Percentiles rank a stretch among this genome's conserved stretches.
phyloP scores from a whole-genome alignment of 2,797 vertebrate species.

The Argyrosomus regius region DNA sequence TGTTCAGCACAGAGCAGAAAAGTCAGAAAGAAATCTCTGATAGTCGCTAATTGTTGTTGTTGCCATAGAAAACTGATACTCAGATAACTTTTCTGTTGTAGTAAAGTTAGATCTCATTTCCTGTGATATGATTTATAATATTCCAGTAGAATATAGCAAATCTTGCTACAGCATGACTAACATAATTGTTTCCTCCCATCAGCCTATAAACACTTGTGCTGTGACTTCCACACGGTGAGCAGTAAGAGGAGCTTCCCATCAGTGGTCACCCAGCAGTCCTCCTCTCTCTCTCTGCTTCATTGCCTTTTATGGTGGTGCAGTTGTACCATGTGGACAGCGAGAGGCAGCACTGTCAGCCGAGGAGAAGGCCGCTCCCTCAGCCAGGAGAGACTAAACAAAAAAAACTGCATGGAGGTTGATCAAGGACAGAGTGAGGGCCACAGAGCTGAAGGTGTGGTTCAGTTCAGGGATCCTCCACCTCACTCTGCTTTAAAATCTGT shows the following conservation, averaged over 20 bases:
- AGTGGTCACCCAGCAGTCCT: conserved; percentile 15
- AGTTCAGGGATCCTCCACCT: background rate
- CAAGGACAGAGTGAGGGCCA: background rate
- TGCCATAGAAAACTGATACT: background rate
- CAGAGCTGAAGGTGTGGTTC: background rate
- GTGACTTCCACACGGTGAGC: conserved; percentile 25
- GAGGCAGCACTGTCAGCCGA: conserved; percentile 66
- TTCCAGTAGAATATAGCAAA: background rate
- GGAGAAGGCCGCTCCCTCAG: conserved; percentile 51
- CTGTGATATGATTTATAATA: background rate
- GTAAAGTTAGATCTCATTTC: background rate
- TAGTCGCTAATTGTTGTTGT: background rate
- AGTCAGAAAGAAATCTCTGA: background rate
- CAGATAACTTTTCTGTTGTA: too few species aligned
- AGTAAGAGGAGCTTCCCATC: conserved; percentile 23
- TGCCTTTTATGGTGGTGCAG: conserved; percentile 73
- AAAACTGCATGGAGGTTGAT: conserved; percentile 1
- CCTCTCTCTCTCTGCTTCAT: conserved; percentile 39
- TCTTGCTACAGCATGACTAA: too few species aligned
- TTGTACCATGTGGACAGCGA: conserved; percentile 55
- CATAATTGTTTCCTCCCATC: background rate
- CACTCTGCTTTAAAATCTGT: background rate
- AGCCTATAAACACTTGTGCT: conserved; percentile 3
- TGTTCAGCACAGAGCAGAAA: conserved; percentile 10
- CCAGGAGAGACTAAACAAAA: background rate